Conservation (phyloP, 2,113 vertebrate genomes). For the Tachycineta bicolor region DNA sequence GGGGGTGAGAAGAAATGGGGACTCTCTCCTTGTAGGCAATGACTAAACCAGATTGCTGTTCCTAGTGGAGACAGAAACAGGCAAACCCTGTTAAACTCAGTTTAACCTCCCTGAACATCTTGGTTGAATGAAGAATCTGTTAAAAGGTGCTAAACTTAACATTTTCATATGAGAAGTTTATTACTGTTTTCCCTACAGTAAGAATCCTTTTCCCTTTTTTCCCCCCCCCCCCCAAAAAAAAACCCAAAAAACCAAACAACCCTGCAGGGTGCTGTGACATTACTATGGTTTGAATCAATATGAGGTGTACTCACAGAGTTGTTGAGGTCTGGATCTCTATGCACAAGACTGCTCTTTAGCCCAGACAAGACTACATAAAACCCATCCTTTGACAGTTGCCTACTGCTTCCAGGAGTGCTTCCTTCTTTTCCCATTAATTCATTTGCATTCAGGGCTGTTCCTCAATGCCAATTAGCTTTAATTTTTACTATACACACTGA, state of each 20-base stretch:
- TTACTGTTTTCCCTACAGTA: not conserved
- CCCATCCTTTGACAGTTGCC: not conserved
- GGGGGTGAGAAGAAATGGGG: not conserved
- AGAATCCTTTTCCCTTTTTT: not conserved
- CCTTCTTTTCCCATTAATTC: slow-evolving; percentile 52
- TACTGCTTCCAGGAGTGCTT: not conserved
- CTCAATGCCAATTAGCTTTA: slow-evolving; percentile 69
- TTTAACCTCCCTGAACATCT: not conserved
- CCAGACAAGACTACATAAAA: not conserved
- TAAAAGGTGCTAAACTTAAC: not conserved
- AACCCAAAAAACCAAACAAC: not conserved
- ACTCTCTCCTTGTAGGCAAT: not conserved
- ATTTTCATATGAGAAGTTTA: not conserved
- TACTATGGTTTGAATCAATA: not conserved
- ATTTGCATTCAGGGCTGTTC: slow-evolving; percentile 64
- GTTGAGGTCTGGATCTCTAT: not conserved
- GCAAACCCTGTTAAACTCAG: not conserved
- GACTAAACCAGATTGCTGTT: not conserved
- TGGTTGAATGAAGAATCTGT: not conserved
- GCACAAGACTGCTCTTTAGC: not conserved
- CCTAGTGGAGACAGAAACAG: not conserved
- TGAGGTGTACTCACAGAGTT: not conserved
- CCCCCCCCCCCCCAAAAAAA: not conserved
- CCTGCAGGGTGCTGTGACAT: not conserved
- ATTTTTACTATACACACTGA: slow-evolving; percentile 71